Evolutionary conservation across 2,888 invertebrate genomes (phyloP), one percentile per base, ranked within the genome.

Genomic region (Hypolimnas misippus): DNA sequence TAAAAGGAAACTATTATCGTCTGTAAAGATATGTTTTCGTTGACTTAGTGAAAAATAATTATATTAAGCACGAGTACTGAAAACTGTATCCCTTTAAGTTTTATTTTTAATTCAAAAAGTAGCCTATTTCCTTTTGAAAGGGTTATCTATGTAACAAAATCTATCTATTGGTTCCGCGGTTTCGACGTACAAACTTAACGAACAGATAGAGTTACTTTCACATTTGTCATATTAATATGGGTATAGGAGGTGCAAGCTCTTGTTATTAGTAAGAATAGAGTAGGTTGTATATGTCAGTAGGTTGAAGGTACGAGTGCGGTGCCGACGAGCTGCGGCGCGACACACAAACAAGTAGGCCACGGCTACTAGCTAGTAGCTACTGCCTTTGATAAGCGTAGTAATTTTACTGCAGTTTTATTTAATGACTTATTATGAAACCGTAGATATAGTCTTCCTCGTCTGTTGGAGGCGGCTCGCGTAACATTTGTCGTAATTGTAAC

Each of bases 341-440:
- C 73, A 68, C 70, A 69, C 55, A 69, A 67, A 62, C 77, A 86
- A 82, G 74, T 86, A 84, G 86, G 85, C 86, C 87, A 86, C 74
- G 86, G 85, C 79, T 85, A 76, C 79, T 73, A 73, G 73, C 73
- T 67, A 25, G 46, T 38, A 53, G 53, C 53, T 46, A 38, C 53
- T 29, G 71, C 72, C 76, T 72, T 76, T 76, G 76, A 77, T 75
- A 76, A 74, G 73, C 74, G 75, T 76, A 76, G 67, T 67, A 63
- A 59, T 66, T 70, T 68, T 65, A 57, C 63, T 66, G 57, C 63
- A 57, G 53, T 57, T 68, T 69, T 63, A 65, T 63, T 67, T 63
- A 35, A 64, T 63, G 60, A 62, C 16, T 57, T 54, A 53, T 56
- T 49, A 53, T 31, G 60, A 54, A 60, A 60, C 31, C 53, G 46